Evolutionary conservation across 2,888 invertebrate genomes (phyloP).

Genomic region (Podotricha telesiphe): DNA sequence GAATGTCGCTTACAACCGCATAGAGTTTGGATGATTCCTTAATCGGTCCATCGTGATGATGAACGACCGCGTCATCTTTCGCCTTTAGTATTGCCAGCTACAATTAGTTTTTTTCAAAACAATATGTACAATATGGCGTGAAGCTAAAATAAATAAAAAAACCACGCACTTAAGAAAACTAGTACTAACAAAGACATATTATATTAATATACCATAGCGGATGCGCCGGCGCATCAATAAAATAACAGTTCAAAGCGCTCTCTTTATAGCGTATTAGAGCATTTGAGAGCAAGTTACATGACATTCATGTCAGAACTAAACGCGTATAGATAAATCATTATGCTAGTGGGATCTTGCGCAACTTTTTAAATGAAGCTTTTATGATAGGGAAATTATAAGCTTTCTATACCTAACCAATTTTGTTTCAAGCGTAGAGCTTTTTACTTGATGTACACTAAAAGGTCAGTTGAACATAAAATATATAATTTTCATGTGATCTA

Average conservation of each 20-base stretch:
- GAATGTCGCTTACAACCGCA: no score
- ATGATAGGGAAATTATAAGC: neutral
- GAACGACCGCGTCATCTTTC: no score
- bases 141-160: neutral
- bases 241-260: slow-evolving; percentile 42
- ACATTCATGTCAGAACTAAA: slow-evolving; percentile 24
- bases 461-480: no score
- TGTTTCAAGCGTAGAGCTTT: neutral
- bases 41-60: no score
- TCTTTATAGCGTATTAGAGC: slow-evolving; percentile 40
- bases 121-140: no score
- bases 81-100: no score
- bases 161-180: slow-evolving; percentile 16
- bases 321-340: slow-evolving; percentile 24
- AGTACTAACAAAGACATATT: slow-evolving; percentile 25
- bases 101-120: no score
- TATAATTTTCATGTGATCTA: no score
- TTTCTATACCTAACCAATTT: neutral
- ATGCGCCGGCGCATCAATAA: slow-evolving; percentile 40
- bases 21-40: no score
- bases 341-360: slow-evolving; percentile 5
- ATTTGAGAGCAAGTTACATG: slow-evolving; percentile 27
- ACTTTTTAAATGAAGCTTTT: slow-evolving; percentile 6
- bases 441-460: no score
- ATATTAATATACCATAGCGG: slow-evolving; percentile 21